Percentiles rank a stretch among this genome's conserved stretches.
Evolutionary conservation across 2,113 vertebrate species (phyloP).

Genomic region (Orycteropus afer): DNA sequence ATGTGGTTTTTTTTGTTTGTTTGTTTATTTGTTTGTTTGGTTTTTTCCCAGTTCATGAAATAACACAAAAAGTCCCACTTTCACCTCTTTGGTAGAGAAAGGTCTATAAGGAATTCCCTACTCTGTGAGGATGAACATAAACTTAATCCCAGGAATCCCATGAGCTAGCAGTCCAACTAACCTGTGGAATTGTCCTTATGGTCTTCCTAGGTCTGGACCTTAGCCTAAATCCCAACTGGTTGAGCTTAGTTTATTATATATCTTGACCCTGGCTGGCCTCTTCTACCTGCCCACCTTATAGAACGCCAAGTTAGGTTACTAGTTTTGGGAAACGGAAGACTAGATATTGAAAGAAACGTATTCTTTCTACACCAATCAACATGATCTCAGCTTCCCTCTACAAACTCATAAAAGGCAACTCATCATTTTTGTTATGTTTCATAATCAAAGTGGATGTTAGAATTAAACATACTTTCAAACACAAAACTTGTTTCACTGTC

Average conservation of each 20-base stretch:
- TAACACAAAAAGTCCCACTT: neutral
- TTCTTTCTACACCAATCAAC: neutral
- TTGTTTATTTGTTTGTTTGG: too few species aligned
- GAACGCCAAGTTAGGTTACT: neutral
- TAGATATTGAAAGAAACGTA: neutral
- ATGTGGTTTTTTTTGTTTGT: too few species aligned
- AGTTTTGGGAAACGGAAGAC: neutral
- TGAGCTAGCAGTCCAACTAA: neutral
- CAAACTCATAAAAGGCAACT: neutral
- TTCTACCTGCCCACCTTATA: neutral
- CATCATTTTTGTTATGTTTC: neutral
- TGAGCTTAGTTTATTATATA: neutral
- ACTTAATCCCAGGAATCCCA: neutral
- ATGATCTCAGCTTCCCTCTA: neutral
- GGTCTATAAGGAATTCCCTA: neutral
- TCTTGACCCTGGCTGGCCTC: neutral
- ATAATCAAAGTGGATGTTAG: slow-evolving; percentile 8
- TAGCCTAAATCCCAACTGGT: neutral
- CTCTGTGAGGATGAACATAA: neutral
- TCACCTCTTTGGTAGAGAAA: neutral
- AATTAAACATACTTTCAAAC: neutral
- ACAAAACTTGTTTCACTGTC: neutral
- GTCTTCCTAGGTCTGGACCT: neutral
- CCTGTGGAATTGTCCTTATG: neutral
- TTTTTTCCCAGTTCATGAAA: neutral